Percentiles rank a stretch among this genome's conserved stretches.
phyloP scores from a whole-genome alignment of 2,888 invertebrate species.

The Drosophila paramelanica region DNA sequence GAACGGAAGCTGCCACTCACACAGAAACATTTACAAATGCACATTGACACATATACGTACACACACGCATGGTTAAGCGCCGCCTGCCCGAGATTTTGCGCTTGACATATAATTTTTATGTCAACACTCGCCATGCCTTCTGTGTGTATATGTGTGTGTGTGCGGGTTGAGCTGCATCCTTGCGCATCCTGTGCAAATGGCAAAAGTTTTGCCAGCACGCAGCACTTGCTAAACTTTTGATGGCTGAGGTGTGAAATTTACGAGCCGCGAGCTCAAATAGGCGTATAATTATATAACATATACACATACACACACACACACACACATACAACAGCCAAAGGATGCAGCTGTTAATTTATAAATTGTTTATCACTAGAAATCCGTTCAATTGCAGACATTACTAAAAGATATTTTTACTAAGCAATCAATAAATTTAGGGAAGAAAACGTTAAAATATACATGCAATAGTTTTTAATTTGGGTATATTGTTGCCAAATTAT shows the following conservation, averaged over 20 bases:
- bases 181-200: constrained; percentile 61
- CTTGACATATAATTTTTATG: constrained; percentile 78
- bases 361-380: constrained; percentile 21
- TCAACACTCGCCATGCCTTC: constrained; percentile 32
- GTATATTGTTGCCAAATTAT: too few relatives aligned
- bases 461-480: too few relatives aligned
- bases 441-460: too few relatives aligned
- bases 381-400: constrained; percentile 1
- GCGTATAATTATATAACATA: constrained; percentile 66
- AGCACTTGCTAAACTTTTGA: constrained; percentile 63
- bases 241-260: constrained; percentile 68
- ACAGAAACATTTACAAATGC: constrained; percentile 47
- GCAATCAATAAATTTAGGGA: constrained; percentile 2
- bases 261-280: constrained; percentile 58
- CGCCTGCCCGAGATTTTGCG: constrained; percentile 65
- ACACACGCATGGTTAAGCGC: constrained; percentile 48
- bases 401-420: neutral
- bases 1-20: constrained; percentile 57
- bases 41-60: constrained; percentile 1
- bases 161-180: constrained; percentile 39
- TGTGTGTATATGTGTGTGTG: constrained; percentile 36
- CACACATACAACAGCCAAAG: constrained; percentile 4
- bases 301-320: constrained; percentile 1
- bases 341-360: constrained; percentile 13
- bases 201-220: constrained; percentile 60